Base-by-base conservation (phyloP, 2,888 invertebrate genomes). In the Hyposoter dolosus region DNA sequence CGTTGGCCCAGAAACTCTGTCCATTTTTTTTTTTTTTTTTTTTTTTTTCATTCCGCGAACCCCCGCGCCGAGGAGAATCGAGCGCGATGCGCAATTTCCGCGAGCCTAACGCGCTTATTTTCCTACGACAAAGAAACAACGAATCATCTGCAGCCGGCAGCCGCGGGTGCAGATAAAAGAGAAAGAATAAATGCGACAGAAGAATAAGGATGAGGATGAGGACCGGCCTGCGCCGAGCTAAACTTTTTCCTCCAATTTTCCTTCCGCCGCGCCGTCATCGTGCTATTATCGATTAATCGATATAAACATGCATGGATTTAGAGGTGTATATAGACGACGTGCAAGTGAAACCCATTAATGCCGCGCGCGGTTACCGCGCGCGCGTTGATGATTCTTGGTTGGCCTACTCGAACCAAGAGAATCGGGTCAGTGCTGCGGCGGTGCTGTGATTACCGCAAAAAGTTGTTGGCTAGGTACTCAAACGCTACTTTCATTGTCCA, bases 401-500 rank as follows among this genome's bases (percentile, higher is more conserved):
- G 93, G 92, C 93, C 92, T 93, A 93, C 93, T 93, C 91, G 88
- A 90, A 89, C 80, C 82, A 83, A 74, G 91, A 90, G 91, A 93
- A 93, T 92, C 90, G 90, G 94, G 93, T 93, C 93, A 92, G 89
- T 85, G 40, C 40, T 10, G 35, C 88, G 90, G 40, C 40, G 40
- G 10, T 10, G 90, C 86, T 87, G 88, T 87, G 89, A 90, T 91
- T 91, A 91, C 91, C 91, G 92, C 93, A 92, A 93, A 93, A 89
- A 87, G 80, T 90, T 87, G 89, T 89, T 89, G 88, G 89, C 87
- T 88, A 84, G 86, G 80, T 84, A 80, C 83, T 89, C 89, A 82
- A 91, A 90, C 88, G 91, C 93, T 92, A 93, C 93, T 93, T 94
- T 93, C 93, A 93, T 93, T 93, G 93, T 92, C 92, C 76, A n/a